phyloP scores from a whole-genome alignment of 2,888 invertebrate species.

The Heliconius cydno region DNA sequence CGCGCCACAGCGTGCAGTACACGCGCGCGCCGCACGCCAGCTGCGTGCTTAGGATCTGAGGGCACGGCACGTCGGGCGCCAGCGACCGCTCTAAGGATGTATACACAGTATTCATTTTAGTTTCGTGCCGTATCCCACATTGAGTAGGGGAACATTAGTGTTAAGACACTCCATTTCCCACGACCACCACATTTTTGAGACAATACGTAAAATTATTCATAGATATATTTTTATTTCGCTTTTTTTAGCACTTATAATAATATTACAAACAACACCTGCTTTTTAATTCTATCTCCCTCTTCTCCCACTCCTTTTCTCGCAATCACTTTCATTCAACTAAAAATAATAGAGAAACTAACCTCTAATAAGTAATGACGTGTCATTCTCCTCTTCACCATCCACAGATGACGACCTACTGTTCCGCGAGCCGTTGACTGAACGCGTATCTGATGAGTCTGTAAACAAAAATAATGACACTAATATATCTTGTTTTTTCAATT shows the following conservation, averaged over 20 bases:
- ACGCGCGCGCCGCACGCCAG: constrained; percentile 83
- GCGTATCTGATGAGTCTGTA: constrained; percentile 61
- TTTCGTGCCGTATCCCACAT: no score
- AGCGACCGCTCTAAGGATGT: constrained; percentile 51
- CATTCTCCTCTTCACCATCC: constrained; percentile 69
- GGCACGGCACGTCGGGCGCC: constrained; percentile 60
- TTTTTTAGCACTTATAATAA: no score
- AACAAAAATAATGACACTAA: neutral
- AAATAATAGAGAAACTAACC: constrained; percentile 53
- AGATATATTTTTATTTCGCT: no score
- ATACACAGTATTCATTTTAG: no score
- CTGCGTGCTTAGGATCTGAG: constrained; percentile 68
- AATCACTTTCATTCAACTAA: neutral
- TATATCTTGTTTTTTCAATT: neutral
- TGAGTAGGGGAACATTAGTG: no score
- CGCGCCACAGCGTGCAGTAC: constrained; percentile 65
- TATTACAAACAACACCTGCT: neutral
- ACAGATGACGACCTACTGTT: constrained; percentile 59
- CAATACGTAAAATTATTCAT: no score
- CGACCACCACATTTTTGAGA: no score
- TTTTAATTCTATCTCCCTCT: neutral
- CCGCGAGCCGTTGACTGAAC: constrained; percentile 73
- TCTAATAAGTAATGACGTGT: constrained; percentile 63
- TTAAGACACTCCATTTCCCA: no score
- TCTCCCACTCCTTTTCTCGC: neutral